These are phyloP conservation scores for Cremastobaeus sp. DNA, from an alignment of 2,888 invertebrate genomes.

Conservation along the genomic window DNA sequence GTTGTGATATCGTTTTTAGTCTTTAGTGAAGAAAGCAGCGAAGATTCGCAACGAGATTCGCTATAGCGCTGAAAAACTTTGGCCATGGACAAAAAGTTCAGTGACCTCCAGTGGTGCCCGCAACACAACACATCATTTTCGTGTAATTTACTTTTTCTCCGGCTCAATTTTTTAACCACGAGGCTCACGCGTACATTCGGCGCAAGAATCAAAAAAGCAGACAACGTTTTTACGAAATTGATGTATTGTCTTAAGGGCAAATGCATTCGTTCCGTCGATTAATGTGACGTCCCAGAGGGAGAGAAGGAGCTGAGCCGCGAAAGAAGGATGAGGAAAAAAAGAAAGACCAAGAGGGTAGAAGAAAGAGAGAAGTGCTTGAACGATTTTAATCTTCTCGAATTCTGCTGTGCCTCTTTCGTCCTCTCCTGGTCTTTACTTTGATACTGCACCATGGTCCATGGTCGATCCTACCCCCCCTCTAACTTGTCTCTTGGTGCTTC, in stretches of 20 bases:
- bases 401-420: slow-evolving; percentile 56
- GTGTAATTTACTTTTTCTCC: slow-evolving; percentile 22
- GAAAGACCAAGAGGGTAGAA: slow-evolving; percentile 1
- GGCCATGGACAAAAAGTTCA: slow-evolving; percentile 22
- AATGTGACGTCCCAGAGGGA: slow-evolving; percentile 31
- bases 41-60: too few species aligned
- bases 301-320: neutral
- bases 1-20: too few species aligned
- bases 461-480: slow-evolving; percentile 39
- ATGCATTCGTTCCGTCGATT: slow-evolving; percentile 55
- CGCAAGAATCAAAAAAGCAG: slow-evolving; percentile 10
- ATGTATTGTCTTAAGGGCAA: slow-evolving; percentile 49
- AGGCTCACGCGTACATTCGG: neutral
- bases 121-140: slow-evolving; percentile 31
- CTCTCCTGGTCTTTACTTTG: slow-evolving; percentile 56
- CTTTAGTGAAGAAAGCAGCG: too few species aligned
- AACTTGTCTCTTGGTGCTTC: neutral
- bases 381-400: slow-evolving; percentile 62
- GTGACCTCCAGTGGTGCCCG: neutral
- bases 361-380: slow-evolving; percentile 37
- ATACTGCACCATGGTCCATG: slow-evolving; percentile 56
- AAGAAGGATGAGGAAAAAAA: neutral
- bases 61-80: too few species aligned
- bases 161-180: slow-evolving; percentile 9
- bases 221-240: slow-evolving; percentile 35